These are phyloP conservation scores for Piscicola geometra DNA, from an alignment of 2,888 invertebrate species.

Conservation along the genomic window DNA sequence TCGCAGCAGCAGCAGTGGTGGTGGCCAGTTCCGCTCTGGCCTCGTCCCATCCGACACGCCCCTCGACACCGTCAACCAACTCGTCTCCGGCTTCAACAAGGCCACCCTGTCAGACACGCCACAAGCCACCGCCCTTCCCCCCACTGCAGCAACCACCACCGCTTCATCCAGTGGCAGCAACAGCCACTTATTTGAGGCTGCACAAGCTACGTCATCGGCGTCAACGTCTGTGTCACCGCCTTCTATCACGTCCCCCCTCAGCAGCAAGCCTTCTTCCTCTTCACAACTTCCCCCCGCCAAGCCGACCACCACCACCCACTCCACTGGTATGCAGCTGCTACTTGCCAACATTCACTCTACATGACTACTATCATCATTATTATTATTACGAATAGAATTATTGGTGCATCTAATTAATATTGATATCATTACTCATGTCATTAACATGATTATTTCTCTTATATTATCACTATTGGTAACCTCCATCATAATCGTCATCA, in stretches of 20 bases:
- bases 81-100: slow-evolving; percentile 29
- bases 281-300: slow-evolving; percentile 21
- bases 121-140: neutral
- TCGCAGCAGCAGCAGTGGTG: too few relatives aligned
- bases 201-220: neutral
- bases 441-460: neutral
- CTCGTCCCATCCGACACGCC: neutral
- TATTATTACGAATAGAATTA: too few relatives aligned
- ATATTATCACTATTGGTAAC: neutral
- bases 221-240: neutral
- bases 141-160: slow-evolving; percentile 3
- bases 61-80: slow-evolving; percentile 10
- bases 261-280: slow-evolving; percentile 15
- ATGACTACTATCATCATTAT: too few relatives aligned
- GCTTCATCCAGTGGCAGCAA: too few relatives aligned
- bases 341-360: too few relatives aligned
- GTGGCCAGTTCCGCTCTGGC: slow-evolving; percentile 7
- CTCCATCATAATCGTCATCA: too few relatives aligned
- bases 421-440: too few relatives aligned
- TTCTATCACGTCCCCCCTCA: slow-evolving; percentile 5
- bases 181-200: neutral
- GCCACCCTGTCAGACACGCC: slow-evolving; percentile 10
- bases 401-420: too few relatives aligned
- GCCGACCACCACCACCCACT: slow-evolving; percentile 16
- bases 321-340: slow-evolving; percentile 18